Percentiles rank a stretch among this genome's conserved stretches.
phyloP scores from a whole-genome alignment of 1,140 invertebrate species.

The Drosophila hydei region DNA sequence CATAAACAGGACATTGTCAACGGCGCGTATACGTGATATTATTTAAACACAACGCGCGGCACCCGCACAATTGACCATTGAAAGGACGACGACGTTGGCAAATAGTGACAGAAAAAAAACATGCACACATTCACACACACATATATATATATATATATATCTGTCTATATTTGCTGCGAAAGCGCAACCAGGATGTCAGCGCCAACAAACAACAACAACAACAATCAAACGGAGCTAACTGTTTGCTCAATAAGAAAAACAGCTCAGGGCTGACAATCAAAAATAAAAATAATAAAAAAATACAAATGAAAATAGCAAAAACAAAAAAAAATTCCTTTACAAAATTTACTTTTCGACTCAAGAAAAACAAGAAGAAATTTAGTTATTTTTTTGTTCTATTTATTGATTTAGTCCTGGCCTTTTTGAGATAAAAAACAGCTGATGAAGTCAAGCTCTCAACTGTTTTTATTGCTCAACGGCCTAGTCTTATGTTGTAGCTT shows the following conservation, averaged over 20 bases:
- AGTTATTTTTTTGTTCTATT: too few species aligned
- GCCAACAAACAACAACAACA: not conserved
- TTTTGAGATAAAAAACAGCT: too few species aligned
- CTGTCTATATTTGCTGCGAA: not conserved
- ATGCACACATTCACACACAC: not conserved
- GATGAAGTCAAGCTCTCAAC: too few species aligned
- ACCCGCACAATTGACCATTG: slow-evolving; percentile 36
- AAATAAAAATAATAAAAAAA: too few species aligned
- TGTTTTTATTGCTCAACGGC: too few species aligned
- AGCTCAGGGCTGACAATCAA: too few species aligned
- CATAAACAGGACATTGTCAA: slow-evolving; percentile 24
- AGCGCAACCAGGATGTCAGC: not conserved
- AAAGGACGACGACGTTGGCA: slow-evolving; percentile 3
- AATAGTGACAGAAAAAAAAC: slow-evolving; percentile 18
- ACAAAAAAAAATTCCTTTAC: too few species aligned
- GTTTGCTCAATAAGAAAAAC: not conserved
- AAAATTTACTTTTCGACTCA: too few species aligned
- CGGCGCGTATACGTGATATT: slow-evolving; percentile 43
- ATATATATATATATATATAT: not conserved
- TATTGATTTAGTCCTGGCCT: too few species aligned
- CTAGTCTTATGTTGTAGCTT: too few species aligned
- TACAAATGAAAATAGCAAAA: too few species aligned
- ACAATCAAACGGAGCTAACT: not conserved
- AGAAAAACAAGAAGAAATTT: too few species aligned
- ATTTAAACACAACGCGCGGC: slow-evolving; percentile 18